These are phyloP conservation scores for Squalus acanthias DNA, from an alignment of 2,797 vertebrate genomes.

Conservation along the genomic window DNA sequence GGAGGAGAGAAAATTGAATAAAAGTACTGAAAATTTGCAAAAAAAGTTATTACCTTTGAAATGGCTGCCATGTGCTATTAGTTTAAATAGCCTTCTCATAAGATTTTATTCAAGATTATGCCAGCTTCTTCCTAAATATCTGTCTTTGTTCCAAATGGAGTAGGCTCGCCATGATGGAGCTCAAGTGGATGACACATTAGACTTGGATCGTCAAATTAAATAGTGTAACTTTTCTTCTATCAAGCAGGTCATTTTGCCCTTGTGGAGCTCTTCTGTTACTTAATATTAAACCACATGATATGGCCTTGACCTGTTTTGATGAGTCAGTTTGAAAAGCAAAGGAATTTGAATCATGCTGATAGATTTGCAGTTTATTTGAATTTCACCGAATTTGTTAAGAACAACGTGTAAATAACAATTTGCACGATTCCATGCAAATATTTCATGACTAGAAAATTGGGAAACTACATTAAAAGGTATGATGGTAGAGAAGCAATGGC, in stretches of 20 bases:
- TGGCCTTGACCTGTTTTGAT: neutral
- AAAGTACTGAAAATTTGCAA: neutral
- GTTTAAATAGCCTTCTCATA: neutral
- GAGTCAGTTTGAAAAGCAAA: neutral
- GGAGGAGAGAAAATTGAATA: neutral
- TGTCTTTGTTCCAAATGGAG: neutral
- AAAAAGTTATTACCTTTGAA: neutral
- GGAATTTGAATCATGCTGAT: neutral
- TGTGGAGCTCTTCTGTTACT: neutral
- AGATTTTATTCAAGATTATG: neutral
- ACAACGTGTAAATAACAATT: neutral
- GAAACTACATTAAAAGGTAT: too few species aligned
- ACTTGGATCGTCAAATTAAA: neutral
- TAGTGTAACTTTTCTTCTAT: neutral
- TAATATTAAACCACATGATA: neutral
- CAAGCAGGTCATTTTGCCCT: neutral
- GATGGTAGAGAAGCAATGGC: too few species aligned
- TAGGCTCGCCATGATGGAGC: too few species aligned
- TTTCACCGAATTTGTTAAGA: neutral
- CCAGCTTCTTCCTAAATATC: neutral
- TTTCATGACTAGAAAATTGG: neutral
- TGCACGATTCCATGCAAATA: neutral
- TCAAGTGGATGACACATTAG: neutral
- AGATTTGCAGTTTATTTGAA: neutral
- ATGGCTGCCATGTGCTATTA: neutral